Percentiles rank a stretch among this genome's conserved stretches.
phyloP scores from a whole-genome alignment of 2,113 vertebrate species.

The Theristicus caerulescens region DNA sequence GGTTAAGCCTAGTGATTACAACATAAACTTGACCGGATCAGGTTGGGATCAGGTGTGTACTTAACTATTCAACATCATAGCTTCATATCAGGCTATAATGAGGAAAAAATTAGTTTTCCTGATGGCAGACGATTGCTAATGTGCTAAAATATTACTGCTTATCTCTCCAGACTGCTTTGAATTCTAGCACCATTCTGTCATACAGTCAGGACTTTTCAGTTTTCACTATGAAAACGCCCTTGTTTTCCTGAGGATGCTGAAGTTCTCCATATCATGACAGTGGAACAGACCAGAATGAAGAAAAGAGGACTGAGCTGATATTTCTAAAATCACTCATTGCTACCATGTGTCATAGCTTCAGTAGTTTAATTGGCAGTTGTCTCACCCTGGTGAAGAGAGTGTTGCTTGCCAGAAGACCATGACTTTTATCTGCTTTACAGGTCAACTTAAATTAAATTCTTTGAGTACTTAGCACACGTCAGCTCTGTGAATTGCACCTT shows the following conservation, averaged over 20 bases:
- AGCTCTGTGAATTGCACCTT: background rate
- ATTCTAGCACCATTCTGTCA: background rate
- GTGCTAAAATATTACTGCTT: conserved; percentile 6
- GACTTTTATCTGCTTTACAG: background rate
- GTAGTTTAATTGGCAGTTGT: background rate
- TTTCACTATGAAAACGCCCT: background rate
- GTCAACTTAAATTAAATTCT: background rate
- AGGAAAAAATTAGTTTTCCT: conserved; percentile 26
- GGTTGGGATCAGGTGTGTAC: background rate
- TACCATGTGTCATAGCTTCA: background rate
- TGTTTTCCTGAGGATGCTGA: background rate
- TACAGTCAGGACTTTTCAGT: background rate
- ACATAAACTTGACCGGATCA: background rate
- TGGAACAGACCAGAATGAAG: background rate
- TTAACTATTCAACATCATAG: background rate
- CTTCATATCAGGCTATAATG: background rate
- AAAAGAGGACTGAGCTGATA: background rate
- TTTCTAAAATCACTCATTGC: background rate
- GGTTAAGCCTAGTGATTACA: background rate
- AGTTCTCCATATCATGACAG: background rate
- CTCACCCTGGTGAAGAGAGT: background rate
- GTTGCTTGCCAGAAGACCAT: background rate
- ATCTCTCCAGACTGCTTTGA: background rate
- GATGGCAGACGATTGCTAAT: background rate
- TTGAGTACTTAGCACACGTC: background rate